phyloP scores from a whole-genome alignment of 2,113 vertebrate species.

The Hiodon alosoides region DNA sequence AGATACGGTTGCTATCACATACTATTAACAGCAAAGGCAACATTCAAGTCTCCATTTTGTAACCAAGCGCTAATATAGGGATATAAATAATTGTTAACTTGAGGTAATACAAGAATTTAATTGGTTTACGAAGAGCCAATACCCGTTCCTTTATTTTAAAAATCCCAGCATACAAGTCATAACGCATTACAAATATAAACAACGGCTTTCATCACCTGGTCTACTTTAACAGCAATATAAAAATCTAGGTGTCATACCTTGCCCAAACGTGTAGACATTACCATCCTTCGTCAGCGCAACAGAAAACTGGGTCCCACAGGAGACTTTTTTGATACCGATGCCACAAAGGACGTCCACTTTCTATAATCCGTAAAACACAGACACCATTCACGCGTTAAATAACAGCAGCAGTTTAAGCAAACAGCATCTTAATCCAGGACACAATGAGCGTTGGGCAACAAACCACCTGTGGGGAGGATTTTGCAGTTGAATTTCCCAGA shows the following conservation, averaged over 20 bases:
- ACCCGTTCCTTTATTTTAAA: neutral
- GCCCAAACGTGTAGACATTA: constrained; percentile 75
- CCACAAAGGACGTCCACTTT: constrained; percentile 80
- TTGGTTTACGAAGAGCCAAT: neutral
- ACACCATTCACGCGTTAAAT: neutral
- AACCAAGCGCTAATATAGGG: neutral
- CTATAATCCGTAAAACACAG: constrained; percentile 41
- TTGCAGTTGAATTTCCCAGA: constrained; percentile 76
- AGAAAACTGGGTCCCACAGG: constrained; percentile 79
- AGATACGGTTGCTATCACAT: too few species aligned
- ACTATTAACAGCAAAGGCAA: neutral
- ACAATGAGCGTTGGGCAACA: neutral
- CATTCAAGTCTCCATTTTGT: neutral
- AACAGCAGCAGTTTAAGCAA: neutral
- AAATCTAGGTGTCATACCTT: constrained; percentile 53
- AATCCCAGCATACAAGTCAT: neutral
- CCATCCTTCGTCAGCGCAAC: constrained; percentile 76
- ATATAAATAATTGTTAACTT: neutral
- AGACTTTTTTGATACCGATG: constrained; percentile 76
- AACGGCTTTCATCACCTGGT: neutral
- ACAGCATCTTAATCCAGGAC: neutral
- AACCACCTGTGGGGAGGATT: constrained; percentile 80
- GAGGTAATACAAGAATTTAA: neutral
- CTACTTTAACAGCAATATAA: neutral
- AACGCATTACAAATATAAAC: too few species aligned